Evolutionary conservation across 2,797 vertebrate genomes (phyloP), one percentile per base, ranked within the genome.

Genomic region (Spinus olivaceus): DNA sequence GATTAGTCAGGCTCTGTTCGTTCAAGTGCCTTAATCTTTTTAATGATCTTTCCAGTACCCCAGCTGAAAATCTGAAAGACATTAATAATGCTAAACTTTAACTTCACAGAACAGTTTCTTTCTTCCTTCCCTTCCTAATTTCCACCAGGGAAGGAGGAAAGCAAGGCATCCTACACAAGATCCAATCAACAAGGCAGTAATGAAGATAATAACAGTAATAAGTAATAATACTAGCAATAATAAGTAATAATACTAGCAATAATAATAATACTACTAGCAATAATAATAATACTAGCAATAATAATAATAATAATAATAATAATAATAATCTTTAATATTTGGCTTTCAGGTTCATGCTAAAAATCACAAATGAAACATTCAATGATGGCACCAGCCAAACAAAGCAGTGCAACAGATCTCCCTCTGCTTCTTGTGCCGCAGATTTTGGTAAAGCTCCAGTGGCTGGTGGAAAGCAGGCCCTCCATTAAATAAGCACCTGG

Each of bases 81-180:
- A 64, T 88, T 73, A 57, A 44, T 25, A 63, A n/a, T 7, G 15
- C 30, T 35, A 28, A 73, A 33, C 28, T 42, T n/a, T 39, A 85
- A 66, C 46, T 53, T 79, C 63, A 42, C 21, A 41, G 12, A 65
- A 33, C 3, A 56, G 32, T 59, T 74, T 83, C 64, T 33, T 77
- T 47, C 69, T n/a, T 80, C 27, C 30, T 30, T 81, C 23, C 39
- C 28, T 60, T 53, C 30, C 10, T 24, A 53, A 12, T 44, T 56
- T 39, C 47, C 24, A 25, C 0, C 0, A 42, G 5, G 32, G 24
- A 78, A 72, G 10, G 37, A 82, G 5, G 32, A 66, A 65, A 76
- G 4, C 0, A 2, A 35, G 27, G 24, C 4, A 6, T 53, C 14
- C 10, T 27, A 27, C 0, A 2, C 8, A 44, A 78, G 50, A 61